phyloP scores from a whole-genome alignment of 2,113 vertebrate genomes.

The Poeciliopsis occidentalis region DNA sequence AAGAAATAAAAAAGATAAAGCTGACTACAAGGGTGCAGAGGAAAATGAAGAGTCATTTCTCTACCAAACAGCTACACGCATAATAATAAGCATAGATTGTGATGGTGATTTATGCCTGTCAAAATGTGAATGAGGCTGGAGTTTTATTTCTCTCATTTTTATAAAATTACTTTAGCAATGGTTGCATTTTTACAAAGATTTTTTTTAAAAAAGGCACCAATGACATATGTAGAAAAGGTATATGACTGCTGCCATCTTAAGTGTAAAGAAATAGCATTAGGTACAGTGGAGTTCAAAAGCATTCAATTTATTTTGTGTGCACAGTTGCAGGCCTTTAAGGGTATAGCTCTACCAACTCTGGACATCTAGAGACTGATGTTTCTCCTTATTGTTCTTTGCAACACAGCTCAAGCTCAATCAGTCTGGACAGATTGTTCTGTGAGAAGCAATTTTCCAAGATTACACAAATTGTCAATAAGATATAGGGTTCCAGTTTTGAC shows the following conservation, averaged over 20 bases:
- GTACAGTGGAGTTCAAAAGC: background rate
- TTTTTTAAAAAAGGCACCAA: too few relatives aligned
- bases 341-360: background rate
- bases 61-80: background rate
- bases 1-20: background rate
- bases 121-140: background rate
- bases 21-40: background rate
- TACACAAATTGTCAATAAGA: background rate
- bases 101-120: background rate
- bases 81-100: background rate
- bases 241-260: conserved; percentile 3
- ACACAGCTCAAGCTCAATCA: background rate
- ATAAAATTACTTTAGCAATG: background rate
- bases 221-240: background rate
- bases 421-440: background rate
- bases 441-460: background rate
- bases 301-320: background rate
- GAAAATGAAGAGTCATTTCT: background rate
- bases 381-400: background rate
- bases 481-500: background rate
- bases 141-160: background rate
- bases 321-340: background rate
- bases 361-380: background rate
- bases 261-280: background rate
- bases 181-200: background rate